Percentiles rank a stretch among this genome's conserved stretches.
phyloP scores from a whole-genome alignment of 2,888 invertebrate genomes.

The Papilio protenor region DNA sequence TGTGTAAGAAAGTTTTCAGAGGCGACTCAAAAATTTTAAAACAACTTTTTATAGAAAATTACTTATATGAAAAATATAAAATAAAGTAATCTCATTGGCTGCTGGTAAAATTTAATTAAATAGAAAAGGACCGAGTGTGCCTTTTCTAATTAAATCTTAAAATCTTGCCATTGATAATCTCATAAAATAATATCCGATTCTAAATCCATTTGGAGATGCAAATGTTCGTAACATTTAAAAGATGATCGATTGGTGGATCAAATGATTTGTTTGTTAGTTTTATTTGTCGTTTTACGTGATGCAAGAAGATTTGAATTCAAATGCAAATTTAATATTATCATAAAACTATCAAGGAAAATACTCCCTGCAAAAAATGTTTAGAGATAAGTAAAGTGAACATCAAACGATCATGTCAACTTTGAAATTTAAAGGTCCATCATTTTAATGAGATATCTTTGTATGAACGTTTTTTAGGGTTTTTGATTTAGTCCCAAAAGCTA shows the following conservation, averaged over 20 bases:
- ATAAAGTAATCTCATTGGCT: too few species aligned
- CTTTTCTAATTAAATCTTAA: neutral
- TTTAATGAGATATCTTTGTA: slow-evolving; percentile 37
- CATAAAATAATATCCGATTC: neutral
- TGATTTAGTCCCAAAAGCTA: slow-evolving; percentile 21
- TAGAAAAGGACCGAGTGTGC: neutral
- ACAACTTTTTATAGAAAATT: too few species aligned
- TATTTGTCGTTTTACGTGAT: slow-evolving; percentile 6
- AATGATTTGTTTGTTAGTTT: neutral
- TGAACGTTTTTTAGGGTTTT: slow-evolving; percentile 34
- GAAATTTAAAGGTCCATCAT: slow-evolving; percentile 43
- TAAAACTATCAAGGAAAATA: slow-evolving; percentile 39
- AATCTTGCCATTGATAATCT: neutral
- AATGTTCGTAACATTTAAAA: neutral
- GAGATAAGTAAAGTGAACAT: slow-evolving; percentile 43
- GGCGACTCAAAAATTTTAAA: slow-evolving; percentile 7
- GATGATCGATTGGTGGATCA: slow-evolving; percentile 12
- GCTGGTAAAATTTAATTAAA: neutral
- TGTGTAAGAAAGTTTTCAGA: slow-evolving; percentile 50
- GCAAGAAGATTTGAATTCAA: slow-evolving; percentile 13
- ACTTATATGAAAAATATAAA: too few species aligned
- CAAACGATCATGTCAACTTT: slow-evolving; percentile 42
- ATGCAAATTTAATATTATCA: slow-evolving; percentile 32
- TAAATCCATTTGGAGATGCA: neutral
- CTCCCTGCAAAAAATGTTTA: slow-evolving; percentile 11